Conservation (phyloP, 1,140 invertebrate genomes). For the Musca domestica region DNA sequence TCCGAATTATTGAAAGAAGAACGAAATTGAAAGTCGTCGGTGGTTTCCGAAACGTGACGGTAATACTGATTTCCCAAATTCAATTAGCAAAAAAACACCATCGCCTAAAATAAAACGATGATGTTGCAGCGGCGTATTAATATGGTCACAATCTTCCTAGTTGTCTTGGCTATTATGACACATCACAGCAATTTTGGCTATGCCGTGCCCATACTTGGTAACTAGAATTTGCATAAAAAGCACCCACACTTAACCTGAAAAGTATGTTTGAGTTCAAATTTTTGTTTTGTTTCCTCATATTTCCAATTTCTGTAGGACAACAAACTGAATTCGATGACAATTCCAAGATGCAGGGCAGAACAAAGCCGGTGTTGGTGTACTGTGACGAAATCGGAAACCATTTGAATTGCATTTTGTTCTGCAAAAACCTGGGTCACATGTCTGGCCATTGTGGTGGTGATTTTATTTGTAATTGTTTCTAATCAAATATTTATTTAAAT, state of each 20-base stretch:
- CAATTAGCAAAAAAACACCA: no score
- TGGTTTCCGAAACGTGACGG: no score
- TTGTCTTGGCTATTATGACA: conserved; percentile 1
- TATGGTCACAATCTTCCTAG: no score
- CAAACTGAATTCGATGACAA: conserved; percentile 27
- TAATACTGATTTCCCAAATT: no score
- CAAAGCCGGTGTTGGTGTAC: conserved; percentile 22
- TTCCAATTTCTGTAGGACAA: conserved; percentile 15
- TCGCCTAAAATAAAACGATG: no score
- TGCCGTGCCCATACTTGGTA: conserved; percentile 19
- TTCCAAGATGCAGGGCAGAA: conserved; percentile 22
- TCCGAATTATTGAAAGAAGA: no score
- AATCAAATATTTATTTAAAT: neutral
- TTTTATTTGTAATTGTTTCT: conserved; percentile 28
- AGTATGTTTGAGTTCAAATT: neutral
- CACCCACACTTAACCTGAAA: neutral
- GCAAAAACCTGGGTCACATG: conserved; percentile 23
- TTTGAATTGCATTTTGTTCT: conserved; percentile 28
- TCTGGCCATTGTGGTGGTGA: conserved; percentile 26
- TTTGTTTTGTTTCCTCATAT: conserved; percentile 8
- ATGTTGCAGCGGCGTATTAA: no score
- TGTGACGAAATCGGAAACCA: conserved; percentile 30
- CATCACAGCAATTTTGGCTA: neutral
- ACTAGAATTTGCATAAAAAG: neutral
- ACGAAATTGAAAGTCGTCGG: no score